A percentile compares a stretch with the other conserved stretches of the same genome.
Evolutionary conservation across 2,113 vertebrate species (phyloP).

Genomic region (Cheilinus undulatus): DNA sequence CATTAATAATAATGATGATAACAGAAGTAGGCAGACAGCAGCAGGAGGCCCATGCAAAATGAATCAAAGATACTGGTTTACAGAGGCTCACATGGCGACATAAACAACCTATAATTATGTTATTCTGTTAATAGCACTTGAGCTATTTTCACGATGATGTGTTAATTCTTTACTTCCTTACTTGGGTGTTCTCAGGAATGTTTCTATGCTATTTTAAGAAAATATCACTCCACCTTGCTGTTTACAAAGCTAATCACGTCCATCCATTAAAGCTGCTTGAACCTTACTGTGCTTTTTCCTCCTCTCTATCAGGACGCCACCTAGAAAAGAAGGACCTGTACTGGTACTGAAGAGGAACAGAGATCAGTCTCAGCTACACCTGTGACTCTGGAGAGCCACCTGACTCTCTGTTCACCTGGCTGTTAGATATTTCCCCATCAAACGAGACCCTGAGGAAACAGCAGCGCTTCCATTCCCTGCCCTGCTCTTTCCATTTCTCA

Average conservation of each 20-base stretch:
- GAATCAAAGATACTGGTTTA: too few relatives aligned
- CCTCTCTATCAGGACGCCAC: conserved; percentile 53
- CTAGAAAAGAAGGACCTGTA: conserved; percentile 81
- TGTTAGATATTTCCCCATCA: conserved; percentile 4
- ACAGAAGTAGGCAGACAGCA: too few relatives aligned
- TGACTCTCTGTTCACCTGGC: neutral
- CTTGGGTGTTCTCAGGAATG: too few relatives aligned
- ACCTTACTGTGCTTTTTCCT: conserved; percentile 15
- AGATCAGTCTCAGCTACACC: neutral
- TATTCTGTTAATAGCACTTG: neutral
- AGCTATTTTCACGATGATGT: too few relatives aligned
- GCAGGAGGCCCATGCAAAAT: too few relatives aligned
- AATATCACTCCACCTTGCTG: neutral
- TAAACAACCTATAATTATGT: neutral
- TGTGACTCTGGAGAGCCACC: neutral
- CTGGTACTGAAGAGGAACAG: conserved; percentile 75
- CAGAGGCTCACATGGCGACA: too few relatives aligned
- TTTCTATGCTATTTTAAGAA: neutral
- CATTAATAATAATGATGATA: too few relatives aligned
- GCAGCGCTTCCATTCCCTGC: conserved; percentile 4
- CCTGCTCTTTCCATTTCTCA: neutral
- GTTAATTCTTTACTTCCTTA: too few relatives aligned
- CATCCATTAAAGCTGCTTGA: neutral
- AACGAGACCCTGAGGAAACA: conserved; percentile 19
- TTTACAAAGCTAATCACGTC: too few relatives aligned